Evolutionary conservation across 2,888 invertebrate genomes (phyloP), one percentile per base, ranked within the genome.

Genomic region (Calephelis perditalis): DNA sequence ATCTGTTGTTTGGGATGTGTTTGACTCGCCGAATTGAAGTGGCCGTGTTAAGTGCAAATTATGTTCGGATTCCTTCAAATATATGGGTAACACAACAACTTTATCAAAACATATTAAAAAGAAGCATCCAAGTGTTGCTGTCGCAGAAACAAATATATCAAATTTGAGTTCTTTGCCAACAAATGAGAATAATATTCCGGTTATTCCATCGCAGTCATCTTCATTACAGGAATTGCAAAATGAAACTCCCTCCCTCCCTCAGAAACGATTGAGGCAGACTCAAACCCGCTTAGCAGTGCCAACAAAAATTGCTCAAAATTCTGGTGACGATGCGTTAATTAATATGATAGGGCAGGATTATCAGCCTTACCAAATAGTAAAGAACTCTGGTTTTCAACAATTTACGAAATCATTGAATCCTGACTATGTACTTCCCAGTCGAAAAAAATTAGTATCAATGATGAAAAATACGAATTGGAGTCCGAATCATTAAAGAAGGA

Each of bases 51-150:
- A 9, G 11, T 65, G 65, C 61, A 65, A 64, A 63, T 57, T 62
- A 62, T 64, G 68, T 61, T 63, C 62, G 62, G 60, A 63, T 63
- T 60, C 62, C 54, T 67, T 54, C 44, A 66, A 65, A 65, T 65
- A 65, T 62, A 56, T 9, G 49, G 67, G 65, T 59, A 67, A 65
- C 62, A 67, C 63, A 56, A 65, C 58, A 49, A 67, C 64, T 44
- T 62, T 65, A 62, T 59, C 66, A 59, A 65, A 63, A 12, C 63
- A 67, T 59, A 63, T 66, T 46, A 65, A 67, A 65, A 65, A 66
- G 35, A 63, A 65, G 52, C 66, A 66, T 60, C 63, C 65, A n/a
- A n/a, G 46, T 63, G 59, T 57, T 58, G 59, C 56, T 60, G 61
- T 62, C 58, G 63, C 61, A 57, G 36, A 46, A 58, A 47, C 35